These are phyloP conservation scores for Campaea margaritaria DNA, from an alignment of 2,888 invertebrate species.

Conservation along the genomic window DNA sequence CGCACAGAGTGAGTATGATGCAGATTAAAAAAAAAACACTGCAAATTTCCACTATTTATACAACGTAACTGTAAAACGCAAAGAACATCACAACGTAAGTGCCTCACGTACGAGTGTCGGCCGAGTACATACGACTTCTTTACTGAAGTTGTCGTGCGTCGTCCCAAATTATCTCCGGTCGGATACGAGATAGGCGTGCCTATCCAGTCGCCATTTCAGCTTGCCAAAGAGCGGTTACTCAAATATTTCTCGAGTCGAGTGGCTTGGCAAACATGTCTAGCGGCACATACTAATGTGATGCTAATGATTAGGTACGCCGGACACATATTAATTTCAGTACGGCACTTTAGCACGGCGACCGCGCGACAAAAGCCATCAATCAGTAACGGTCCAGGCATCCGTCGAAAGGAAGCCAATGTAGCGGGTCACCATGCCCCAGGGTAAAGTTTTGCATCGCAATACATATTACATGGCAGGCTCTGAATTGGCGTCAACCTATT, in stretches of 20 bases:
- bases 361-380: constrained; percentile 62
- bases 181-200: constrained; percentile 41
- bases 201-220: constrained; percentile 44
- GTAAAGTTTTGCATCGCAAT: constrained; percentile 42
- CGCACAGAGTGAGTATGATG: too few relatives aligned
- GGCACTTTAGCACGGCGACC: constrained; percentile 67
- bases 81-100: constrained; percentile 6
- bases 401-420: constrained; percentile 59
- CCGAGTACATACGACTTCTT: not conserved
- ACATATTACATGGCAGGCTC: constrained; percentile 8
- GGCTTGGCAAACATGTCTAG: constrained; percentile 68
- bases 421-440: constrained; percentile 42
- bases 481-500: too few relatives aligned
- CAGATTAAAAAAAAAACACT: not conserved
- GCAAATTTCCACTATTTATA: not conserved
- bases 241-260: constrained; percentile 72
- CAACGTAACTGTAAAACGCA: constrained; percentile 22
- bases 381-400: constrained; percentile 66
- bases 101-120: constrained; percentile 1
- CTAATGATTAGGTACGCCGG: constrained; percentile 72
- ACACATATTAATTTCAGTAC: constrained; percentile 80
- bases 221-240: constrained; percentile 64
- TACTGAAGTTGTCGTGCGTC: constrained; percentile 1
- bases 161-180: constrained; percentile 11
- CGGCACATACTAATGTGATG: constrained; percentile 79